Evolutionary conservation across 2,888 invertebrate species (phyloP), one percentile per base, ranked within the genome.

Genomic region (Nemotelus nigrinus): DNA sequence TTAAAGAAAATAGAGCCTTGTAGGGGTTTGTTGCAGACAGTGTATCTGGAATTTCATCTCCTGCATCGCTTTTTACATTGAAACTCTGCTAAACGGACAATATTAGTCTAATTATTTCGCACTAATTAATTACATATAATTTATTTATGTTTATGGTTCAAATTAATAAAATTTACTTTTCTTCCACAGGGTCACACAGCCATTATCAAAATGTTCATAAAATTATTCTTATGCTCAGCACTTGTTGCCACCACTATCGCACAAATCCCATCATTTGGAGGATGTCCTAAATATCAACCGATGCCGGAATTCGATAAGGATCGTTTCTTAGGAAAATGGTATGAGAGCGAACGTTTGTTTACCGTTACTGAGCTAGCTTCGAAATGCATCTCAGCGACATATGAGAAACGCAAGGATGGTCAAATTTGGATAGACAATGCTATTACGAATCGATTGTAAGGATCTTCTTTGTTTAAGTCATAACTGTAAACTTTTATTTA

Each of bases 311-410:
- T 94, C 86, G 91, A 93, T 83, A 91, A 93, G 89, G 90, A 90
- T 81, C 88, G 91, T 85, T 94, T 93, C 85, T 84, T 93, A 82
- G 94, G 94, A 25, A 89, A 91, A 77, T 94, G 94, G 94, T 93
- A 92, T 83, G 94, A 94, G 85, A 90, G 92, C 2, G 94, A 94
- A 86, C 89, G 93, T 79, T 93, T 93, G 86, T 94, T 94, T 86
- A 92, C 93, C 48, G 89, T 93, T 79, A 90, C 91, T 6, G 94
- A 94, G 85, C 88, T 93, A 8, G 93, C 91, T 2, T 91, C 91
- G 72, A 89, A 93, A 79, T 94, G 94, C 84, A 93, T 94, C 78
- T 91, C 91, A 83, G 92, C 93, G 8, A 93, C 92, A 85, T 94
- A 94, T 85, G 92, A 92, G 43, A 89, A 89, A 84, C 90, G 91